Percentiles rank a stretch among this genome's conserved stretches.
phyloP scores from a whole-genome alignment of 2,797 vertebrate genomes.

The Hyperoplus immaculatus region DNA sequence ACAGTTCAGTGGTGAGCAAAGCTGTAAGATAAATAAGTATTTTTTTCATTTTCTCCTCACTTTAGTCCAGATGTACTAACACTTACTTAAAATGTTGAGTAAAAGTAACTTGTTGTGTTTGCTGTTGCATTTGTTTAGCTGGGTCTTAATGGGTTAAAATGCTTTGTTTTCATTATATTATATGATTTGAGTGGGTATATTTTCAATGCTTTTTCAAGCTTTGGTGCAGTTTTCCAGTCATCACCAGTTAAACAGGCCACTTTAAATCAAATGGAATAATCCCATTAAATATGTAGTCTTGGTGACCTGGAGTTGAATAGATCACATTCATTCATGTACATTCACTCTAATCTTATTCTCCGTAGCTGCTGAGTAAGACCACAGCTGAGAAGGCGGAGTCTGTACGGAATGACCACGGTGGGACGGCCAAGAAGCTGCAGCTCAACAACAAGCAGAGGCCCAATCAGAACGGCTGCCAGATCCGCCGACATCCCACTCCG shows the following conservation, averaged over 20 bases:
- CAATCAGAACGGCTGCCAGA: constrained; percentile 95
- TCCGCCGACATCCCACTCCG: constrained; percentile 89
- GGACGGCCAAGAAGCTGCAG: constrained; percentile 94
- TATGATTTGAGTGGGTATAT: neutral
- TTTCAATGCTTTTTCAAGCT: neutral
- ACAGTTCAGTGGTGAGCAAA: constrained; percentile 94
- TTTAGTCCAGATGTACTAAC: neutral
- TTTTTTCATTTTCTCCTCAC: neutral
- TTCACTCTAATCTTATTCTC: neutral
- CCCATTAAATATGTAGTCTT: neutral
- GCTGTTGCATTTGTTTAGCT: neutral
- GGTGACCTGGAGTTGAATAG: neutral
- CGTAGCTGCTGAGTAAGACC: constrained; percentile 83
- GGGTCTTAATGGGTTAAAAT: neutral
- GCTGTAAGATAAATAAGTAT: neutral
- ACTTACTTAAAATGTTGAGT: neutral
- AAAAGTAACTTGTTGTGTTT: neutral
- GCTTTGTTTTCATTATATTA: neutral
- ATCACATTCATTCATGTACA: neutral
- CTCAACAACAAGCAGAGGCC: constrained; percentile 95
- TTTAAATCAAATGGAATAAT: neutral
- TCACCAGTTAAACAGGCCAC: neutral
- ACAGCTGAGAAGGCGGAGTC: constrained; percentile 96
- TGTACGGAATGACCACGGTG: constrained; percentile 94
- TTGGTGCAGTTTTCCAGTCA: neutral